Base-by-base conservation (phyloP, 2,888 invertebrate species). In the Yponomeuta evonymella region DNA sequence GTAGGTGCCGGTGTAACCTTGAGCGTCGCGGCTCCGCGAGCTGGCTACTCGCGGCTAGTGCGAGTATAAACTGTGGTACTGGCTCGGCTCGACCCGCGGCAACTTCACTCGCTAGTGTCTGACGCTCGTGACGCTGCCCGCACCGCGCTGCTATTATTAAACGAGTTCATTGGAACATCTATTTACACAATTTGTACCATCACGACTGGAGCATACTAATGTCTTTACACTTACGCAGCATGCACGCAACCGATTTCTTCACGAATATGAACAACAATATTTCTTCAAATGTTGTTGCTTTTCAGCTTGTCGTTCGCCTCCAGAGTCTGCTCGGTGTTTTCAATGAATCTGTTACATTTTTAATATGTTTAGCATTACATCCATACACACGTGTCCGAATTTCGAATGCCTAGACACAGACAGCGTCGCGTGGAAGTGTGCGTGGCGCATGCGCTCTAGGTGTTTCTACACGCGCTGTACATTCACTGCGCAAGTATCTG, bases 81-180 rank as follows among this genome's bases (percentile, higher is more conserved):
- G 15, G 12, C 12, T 58, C 51, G 12, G 15, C 15, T 58, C 15
- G 51, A 58, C 51, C 15, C 51, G 51, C 51, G 4, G 51, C 51
- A 58, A 58, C 51, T 58, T 58, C 51, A 58, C 51, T 58, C 15
- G 30, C 51, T 51, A 69, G 51, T 15, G 58, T 11, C 30, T 29
- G 68, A 68, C 23, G 43, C n/a, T 9, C 43, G 83, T 83, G 85
- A 86, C 88, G 87, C 87, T 23, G 43, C 70, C 48, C 63, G 58
- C 70, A 68, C 88, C 83, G 86, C 90, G 87, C 84, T 77, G 87
- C 90, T 91, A 90, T 90, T 89, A 90, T 88, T 91, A 89, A 89
- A 90, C 86, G 90, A 92, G 90, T 91, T 91, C 91, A 91, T 90
- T 91, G 91, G 91, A 91, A 90, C 90, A 88, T 91, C 91, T 90